Evolutionary conservation across 1,140 invertebrate genomes (phyloP).

Genomic region (Hirudo medicinalis): DNA sequence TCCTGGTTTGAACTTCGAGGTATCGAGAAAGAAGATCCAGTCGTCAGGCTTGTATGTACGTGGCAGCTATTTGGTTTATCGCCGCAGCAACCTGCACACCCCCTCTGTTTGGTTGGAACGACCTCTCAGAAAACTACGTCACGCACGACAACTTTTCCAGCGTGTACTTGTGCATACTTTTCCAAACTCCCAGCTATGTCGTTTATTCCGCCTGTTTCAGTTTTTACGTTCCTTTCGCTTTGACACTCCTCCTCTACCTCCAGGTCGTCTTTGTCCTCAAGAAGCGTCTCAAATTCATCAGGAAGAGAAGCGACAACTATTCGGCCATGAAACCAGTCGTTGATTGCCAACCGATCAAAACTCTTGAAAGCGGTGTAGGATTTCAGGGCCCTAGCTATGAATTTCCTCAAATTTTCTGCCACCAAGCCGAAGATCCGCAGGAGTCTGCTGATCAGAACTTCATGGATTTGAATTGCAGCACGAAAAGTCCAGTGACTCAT

Average conservation of each 20-base stretch:
- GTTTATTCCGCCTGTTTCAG: constrained; percentile 85
- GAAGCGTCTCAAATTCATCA: constrained; percentile 19
- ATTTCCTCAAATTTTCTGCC: too few species aligned
- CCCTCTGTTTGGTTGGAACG: constrained; percentile 39
- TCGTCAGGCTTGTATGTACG: constrained; percentile 34
- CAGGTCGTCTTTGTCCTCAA: constrained; percentile 65
- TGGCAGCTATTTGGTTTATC: constrained; percentile 39
- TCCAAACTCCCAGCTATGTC: constrained; percentile 64
- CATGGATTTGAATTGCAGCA: too few species aligned
- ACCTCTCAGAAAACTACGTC: constrained; percentile 33
- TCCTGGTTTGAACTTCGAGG: constrained; percentile 20
- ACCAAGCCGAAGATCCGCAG: too few species aligned
- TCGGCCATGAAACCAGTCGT: not conserved
- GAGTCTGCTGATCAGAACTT: too few species aligned
- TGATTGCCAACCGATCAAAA: not conserved
- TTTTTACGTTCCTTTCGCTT: constrained; percentile 87
- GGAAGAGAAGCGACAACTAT: not conserved
- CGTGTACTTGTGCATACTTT: constrained; percentile 37
- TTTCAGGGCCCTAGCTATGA: too few species aligned
- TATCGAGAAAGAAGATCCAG: constrained; percentile 36
- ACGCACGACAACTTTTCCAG: constrained; percentile 13
- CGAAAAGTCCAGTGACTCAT: too few species aligned
- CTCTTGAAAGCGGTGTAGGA: too few species aligned
- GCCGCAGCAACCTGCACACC: constrained; percentile 37
- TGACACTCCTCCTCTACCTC: constrained; percentile 94